Base-by-base conservation (phyloP, 1,140 invertebrate species). In the Meloidogyne floridensis region DNA sequence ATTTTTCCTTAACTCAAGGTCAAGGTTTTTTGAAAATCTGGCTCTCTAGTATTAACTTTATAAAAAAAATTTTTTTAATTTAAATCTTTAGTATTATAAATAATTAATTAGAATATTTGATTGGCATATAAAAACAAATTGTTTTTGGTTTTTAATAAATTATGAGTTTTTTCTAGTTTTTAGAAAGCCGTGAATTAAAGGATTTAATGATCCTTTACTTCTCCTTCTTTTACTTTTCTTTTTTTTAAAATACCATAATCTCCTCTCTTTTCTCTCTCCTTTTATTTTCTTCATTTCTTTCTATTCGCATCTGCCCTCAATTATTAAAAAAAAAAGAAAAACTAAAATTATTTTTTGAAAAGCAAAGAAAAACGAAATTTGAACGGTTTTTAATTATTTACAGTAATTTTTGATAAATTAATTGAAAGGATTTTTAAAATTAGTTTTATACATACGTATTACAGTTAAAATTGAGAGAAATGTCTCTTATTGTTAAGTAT, bases 151-250 rank as follows among this genome's bases (percentile, higher is more conserved):
- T 47, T 47, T 47, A 47, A 47, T 47, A 8, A 47, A 8, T 47
- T 47, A 32, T 47, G 47, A 84, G 54, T 15, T 84, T 47, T 70
- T 56, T 81, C 53, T 20, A 82, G 11, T 15, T 15, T 32, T 32
- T 18, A 42, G n/a, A 6, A 81, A 53, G 53, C 59, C 59, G 20
- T 43, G 47, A 71, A 77, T 76, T 76, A 81, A 72, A 81, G 71
- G 53, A 56, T 56, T 81, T 76, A 71, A 42, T 71, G 32, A 65
- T 71, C 51, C 43, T 53, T 42, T 18, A 18, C 11, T 65, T 32
- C 15, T 42, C 13, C 32, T 42, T 65, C 11, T 75, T 20, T 20
- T 75, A 0, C n/a, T 53, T 47, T 59, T 11, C 11, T 4, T 47
- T 59, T 75, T 32, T 11, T 10, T 51, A 51, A 2, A 10, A 56